Conservation (phyloP, 2,888 invertebrate genomes). For the Linnaemya vulpina region DNA sequence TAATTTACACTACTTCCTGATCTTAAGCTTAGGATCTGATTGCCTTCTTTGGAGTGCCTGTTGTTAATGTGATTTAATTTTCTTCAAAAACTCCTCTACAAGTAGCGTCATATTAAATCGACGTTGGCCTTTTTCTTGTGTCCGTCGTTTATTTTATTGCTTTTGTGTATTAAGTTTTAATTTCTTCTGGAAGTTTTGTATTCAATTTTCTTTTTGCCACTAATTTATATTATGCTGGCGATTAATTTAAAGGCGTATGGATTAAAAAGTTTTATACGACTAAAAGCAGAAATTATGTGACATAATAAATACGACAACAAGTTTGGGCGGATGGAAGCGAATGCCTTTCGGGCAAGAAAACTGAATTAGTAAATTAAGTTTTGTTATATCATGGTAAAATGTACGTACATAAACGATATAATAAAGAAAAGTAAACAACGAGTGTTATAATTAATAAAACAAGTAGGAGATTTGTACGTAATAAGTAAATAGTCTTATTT, state of each 20-base stretch:
- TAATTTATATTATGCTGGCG: slow-evolving; percentile 51
- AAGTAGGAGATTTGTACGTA: too few species aligned
- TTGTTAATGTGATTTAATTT: too few species aligned
- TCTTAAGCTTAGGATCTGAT: too few species aligned
- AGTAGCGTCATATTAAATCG: neutral
- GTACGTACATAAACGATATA: too few species aligned
- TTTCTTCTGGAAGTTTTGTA: slow-evolving; percentile 8
- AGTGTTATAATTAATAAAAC: too few species aligned
- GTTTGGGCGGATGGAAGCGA: slow-evolving; percentile 33
- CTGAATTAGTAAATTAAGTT: slow-evolving; percentile 10
- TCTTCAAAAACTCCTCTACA: too few species aligned
- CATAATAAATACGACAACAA: slow-evolving; percentile 49
- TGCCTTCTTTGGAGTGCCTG: too few species aligned
- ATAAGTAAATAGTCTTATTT: too few species aligned
- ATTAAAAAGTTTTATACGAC: slow-evolving; percentile 57
- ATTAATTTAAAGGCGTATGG: slow-evolving; percentile 45
- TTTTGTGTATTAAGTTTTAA: neutral
- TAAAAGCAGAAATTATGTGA: slow-evolving; percentile 62
- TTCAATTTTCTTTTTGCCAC: slow-evolving; percentile 34
- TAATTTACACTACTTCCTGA: too few species aligned
- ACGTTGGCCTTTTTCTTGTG: neutral
- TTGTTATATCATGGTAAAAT: neutral
- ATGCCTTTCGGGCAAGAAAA: slow-evolving; percentile 18
- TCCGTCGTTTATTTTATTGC: neutral
- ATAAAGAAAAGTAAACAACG: too few species aligned